A percentile compares a stretch with the other conserved stretches of the same genome.
phyloP scores from a whole-genome alignment of 2,113 vertebrate genomes.

The Carassius gibelio region DNA sequence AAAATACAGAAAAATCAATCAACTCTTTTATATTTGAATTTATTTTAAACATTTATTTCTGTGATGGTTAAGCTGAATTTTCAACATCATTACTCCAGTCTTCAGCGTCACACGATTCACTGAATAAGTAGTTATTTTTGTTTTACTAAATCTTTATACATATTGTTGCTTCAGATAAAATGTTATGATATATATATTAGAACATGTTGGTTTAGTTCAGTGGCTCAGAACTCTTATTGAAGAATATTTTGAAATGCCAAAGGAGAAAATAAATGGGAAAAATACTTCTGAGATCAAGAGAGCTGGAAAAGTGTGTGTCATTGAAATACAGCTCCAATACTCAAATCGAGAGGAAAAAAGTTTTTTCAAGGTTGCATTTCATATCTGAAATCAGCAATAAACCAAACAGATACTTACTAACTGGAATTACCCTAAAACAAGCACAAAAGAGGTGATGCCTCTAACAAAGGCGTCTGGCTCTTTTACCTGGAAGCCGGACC shows the following conservation, averaged over 20 bases:
- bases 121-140: too few relatives aligned
- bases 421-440: not conserved
- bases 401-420: not conserved
- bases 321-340: not conserved
- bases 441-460: not conserved
- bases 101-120: too few relatives aligned
- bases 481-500: not conserved
- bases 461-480: not conserved
- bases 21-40: too few relatives aligned
- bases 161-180: not conserved
- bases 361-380: not conserved
- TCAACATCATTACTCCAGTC: too few relatives aligned
- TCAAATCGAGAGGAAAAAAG: not conserved
- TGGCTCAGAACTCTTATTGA: not conserved
- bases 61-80: too few relatives aligned
- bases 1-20: not conserved
- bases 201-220: not conserved
- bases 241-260: not conserved
- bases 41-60: too few relatives aligned
- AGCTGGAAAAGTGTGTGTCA: not conserved
- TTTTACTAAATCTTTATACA: not conserved
- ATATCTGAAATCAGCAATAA: not conserved
- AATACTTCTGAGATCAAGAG: not conserved
- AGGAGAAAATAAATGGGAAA: not conserved
- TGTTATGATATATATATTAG: not conserved